Base-by-base conservation (phyloP, 1,140 invertebrate species). In the Notospermus geniculatus region DNA sequence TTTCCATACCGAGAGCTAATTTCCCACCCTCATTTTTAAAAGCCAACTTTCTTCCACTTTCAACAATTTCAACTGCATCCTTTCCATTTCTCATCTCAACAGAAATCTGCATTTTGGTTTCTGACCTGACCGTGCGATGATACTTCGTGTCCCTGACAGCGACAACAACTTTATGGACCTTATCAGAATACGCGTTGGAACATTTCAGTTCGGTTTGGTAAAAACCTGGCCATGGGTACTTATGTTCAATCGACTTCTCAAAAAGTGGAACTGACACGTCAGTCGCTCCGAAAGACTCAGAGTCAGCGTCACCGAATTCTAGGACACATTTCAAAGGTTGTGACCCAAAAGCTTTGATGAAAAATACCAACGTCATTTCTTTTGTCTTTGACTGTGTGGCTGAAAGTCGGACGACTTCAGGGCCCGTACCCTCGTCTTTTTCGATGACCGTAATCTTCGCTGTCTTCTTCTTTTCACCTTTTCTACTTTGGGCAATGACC, bases 381-480 rank as follows among this genome's bases (percentile, higher is more conserved):
- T 57, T 56, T 54, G 46, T 41, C 28, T 66, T 36, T n/a, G 57
- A 54, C n/a, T 69, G 60, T 41, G 56, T 54, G 17, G 61, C 54
- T 15, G 63, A 46, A 1, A 78, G 30, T 15, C 59, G 63, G 1
- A 76, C 60, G 57, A 64, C 58, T 39, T 73, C 65, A 0, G 76
- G 76, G 15, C 58, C 56, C 11, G 63, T 30, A 0, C 72, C 72
- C 55, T 78, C 75, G 41, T 75, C 73, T 1, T 72, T 66, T 46
- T 74, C 64, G 45, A 67, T 55, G 13, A 78, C 60, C 23, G 41
- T 27, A 22, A 76, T 63, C 22, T 57, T 54, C 7, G 53, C 60
- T 13, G 29, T 22, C 1, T 30, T 66, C 0, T 27, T 59, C 9
- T 73, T 53, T 19, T n/a, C 15, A 0, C 71, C 65, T 17, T 65